A percentile compares a stretch with the other conserved stretches of the same genome.
These are phyloP conservation scores for Ceratoteleas bidentatus DNA, from an alignment of 1,140 invertebrate species.

Conservation along the genomic window DNA sequence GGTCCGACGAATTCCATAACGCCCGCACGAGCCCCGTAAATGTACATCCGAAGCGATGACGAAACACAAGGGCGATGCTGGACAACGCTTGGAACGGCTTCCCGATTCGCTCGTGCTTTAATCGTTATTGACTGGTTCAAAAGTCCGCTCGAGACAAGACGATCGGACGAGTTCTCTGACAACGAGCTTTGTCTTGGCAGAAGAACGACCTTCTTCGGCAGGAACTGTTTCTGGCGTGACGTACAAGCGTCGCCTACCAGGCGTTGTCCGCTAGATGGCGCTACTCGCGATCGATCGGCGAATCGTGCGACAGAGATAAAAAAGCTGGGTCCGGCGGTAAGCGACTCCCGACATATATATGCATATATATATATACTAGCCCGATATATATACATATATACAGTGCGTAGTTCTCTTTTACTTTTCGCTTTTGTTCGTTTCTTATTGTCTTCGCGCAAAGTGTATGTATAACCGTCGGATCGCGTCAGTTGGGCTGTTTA, in stretches of 20 bases:
- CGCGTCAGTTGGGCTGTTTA: constrained; percentile 50
- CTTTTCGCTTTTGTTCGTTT: constrained; percentile 5
- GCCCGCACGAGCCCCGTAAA: constrained; percentile 15
- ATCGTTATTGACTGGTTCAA: too few relatives aligned
- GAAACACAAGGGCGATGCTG: background rate
- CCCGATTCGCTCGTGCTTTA: background rate
- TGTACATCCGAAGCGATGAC: background rate
- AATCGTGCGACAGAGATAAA: too few relatives aligned
- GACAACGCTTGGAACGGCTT: background rate
- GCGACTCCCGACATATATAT: constrained; percentile 25
- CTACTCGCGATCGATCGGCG: too few relatives aligned
- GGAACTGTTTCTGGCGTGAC: too few relatives aligned
- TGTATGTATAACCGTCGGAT: constrained; percentile 41
- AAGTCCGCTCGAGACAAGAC: too few relatives aligned
- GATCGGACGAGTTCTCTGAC: too few relatives aligned
- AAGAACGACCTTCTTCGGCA: too few relatives aligned
- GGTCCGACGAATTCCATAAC: constrained; percentile 35
- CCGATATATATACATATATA: constrained; percentile 54
- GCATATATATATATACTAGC: constrained; percentile 47
- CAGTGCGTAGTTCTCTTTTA: background rate
- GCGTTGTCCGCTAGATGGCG: too few relatives aligned
- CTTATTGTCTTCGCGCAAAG: constrained; percentile 59
- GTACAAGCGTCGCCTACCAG: too few relatives aligned
- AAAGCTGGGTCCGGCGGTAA: too few relatives aligned
- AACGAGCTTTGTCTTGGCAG: too few relatives aligned